Evolutionary conservation across 2,113 vertebrate genomes (phyloP), one percentile per base, ranked within the genome.

Genomic region (Rhinolophus sinicus): DNA sequence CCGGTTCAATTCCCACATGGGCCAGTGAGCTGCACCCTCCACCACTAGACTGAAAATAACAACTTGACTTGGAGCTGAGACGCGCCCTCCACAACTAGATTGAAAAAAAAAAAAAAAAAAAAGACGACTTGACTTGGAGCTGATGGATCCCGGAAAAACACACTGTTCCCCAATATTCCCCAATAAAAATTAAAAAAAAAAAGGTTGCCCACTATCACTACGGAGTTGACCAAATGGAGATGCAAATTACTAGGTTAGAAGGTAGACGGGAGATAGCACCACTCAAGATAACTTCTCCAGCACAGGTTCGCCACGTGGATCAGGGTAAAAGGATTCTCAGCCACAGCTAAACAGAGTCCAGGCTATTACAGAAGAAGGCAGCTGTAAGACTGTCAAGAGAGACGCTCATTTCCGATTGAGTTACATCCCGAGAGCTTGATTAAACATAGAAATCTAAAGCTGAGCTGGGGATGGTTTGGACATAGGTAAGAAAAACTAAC

Each of bases 401-500:
- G 90, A 77, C 67, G 47, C 19, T 87, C 92, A 50, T 62, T 86
- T 89, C 80, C 78, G 54, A 84, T 3, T n/a, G 40, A 83, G 16
- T 1, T 92, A 62, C 47, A 94, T 56, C 62, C 56, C 56, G 65
- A 95, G 19, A 92, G 54, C 60, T n/a, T 95, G 56, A 77, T 77
- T 95, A 95, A 89, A 78, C 8, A 40, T 40, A 75, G 94, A 97
- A 95, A 77, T 22, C 52, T 33, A 94, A 93, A 65, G 70, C 56
- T 44, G 50, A 86, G 62, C 2, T 75, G 11, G 38, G 50, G 38
- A 88, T 30, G 35, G 67, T 85, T 60, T 70, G 40, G 58, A 87
- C 18, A 96, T 38, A 91, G n/a, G 24, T 52, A 96, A 94, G 47
- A 77, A 94, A 90, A 84, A 70, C 52, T 76, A 67, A 87, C 12